Evolutionary conservation across 2,797 vertebrate species (phyloP).

Genomic region (Poeciliopsis paucimaculata): DNA sequence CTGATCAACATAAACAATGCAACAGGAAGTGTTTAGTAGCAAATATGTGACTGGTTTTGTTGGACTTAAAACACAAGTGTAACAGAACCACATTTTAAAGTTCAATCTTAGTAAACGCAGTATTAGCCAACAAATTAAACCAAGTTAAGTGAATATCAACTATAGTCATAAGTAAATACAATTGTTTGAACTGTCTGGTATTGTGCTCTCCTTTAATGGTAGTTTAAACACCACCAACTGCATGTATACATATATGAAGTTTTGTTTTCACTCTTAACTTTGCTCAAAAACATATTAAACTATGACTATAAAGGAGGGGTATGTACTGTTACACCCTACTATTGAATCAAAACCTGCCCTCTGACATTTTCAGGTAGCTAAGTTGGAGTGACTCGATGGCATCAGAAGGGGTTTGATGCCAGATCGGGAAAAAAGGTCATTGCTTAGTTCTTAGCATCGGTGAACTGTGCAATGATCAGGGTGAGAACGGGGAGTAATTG

Average conservation of each 20-base stretch:
- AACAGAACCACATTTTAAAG: background rate
- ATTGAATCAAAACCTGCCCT: conserved; percentile 1
- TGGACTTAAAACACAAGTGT: background rate
- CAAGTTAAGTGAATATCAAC: background rate
- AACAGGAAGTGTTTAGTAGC: background rate
- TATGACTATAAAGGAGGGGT: background rate
- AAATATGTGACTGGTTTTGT: background rate
- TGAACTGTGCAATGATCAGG: conserved; percentile 11
- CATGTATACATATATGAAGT: background rate
- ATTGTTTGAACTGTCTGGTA: background rate
- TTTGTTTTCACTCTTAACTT: background rate
- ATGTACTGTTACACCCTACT: background rate
- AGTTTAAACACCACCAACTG: background rate
- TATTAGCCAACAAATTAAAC: background rate
- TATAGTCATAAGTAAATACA: background rate
- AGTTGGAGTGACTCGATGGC: conserved; percentile 33
- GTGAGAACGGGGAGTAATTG: conserved; percentile 3
- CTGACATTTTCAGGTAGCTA: conserved; percentile 12
- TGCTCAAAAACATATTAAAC: background rate
- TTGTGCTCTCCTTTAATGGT: background rate
- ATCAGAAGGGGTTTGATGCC: conserved; percentile 42
- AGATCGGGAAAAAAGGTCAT: conserved; percentile 31
- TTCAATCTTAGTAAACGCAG: background rate
- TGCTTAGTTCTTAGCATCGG: conserved; percentile 22
- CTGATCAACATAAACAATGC: background rate